Evolutionary conservation across 2,113 vertebrate genomes (phyloP), one percentile per base, ranked within the genome.

Genomic region (Macrotis lagotis): DNA sequence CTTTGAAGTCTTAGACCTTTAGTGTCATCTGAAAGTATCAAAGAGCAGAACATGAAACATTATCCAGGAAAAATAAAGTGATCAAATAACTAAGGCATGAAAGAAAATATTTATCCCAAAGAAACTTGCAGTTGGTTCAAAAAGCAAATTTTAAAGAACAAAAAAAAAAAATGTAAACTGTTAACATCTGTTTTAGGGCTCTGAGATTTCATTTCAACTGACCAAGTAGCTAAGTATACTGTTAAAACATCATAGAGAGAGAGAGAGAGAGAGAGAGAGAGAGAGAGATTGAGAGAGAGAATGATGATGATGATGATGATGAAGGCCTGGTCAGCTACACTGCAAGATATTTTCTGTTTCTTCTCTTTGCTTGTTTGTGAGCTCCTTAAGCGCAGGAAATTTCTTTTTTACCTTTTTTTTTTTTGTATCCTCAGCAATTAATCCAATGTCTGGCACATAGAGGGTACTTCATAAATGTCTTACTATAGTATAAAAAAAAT

Each of bases 21-120:
- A 96, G 89, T n/a, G 74, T 94, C 88, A 94, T 48, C 96, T 94
- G 90, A 96, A 95, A 93, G 52, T 96, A 93, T 95, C 93, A 96
- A 96, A 97, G 93, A 96, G 92, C 53, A 96, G 94, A 96, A 94
- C 93, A 53, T 97, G 95, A 97, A 96, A 96, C 88, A 90, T 97
- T 96, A 97, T 90, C 96, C 96, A 98, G 92, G 95, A 98, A 97
- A 96, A 96, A 97, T 96, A 97, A 97, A 97, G 97, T 96, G 96
- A 98, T 98, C 97, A 97, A 98, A 97, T 91, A 97, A 83, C 90
- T 48, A 94, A 94, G 91, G 90, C 95, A 96, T 95, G 96, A 97
- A 97, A 97, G 94, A 96, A 97, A 97, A 97, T 96, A 96, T 97
- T 95, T 97, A 96, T 37, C 74, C 90, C 94, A 96, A 92, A 95